Base-by-base conservation (phyloP, 2,888 invertebrate genomes). In the Drymonia ruficornis region DNA sequence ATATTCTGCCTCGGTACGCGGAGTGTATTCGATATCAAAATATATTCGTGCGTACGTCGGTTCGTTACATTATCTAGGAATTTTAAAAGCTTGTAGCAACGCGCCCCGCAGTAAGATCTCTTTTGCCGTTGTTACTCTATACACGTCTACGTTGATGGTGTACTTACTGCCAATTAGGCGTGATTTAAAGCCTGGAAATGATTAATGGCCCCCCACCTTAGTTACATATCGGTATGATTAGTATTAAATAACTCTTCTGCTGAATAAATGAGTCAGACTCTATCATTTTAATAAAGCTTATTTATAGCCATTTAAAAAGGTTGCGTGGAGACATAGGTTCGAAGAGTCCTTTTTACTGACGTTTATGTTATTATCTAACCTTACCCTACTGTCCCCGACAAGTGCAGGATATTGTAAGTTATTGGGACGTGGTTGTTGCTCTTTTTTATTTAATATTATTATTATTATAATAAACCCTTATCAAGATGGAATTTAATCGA, bases 1-100 rank as follows among this genome's bases (percentile, higher is more conserved):
- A 78, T 82, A 82, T 76, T 70, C 71, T 72, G 76, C 66, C 78
- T 80, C 77, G 70, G 76, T 76, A 72, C 74, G 63, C 56, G 48
- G 63, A 65, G 47, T 69, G 59, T 61, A 69, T 71, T 71, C 67
- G 56, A 68, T 69, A 73, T 71, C 68, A 63, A 62, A 76, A 72
- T 80, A 63, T 66, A 75, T 72, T 69, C 63, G 72, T 76, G 73
- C 78, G 77, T 81, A 79, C 74, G 47, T 55, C 43, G 45, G 74
- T 80, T 78, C 80, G 85, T 83, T 86, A 86, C 84, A 86, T 89
- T 89, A 89, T 89, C 84, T 83, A 69, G 89, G 90, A 90, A 91
- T 91, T 89, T 90, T 90, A 90, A 91, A 92, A 91, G 91, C 89
- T 81, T 81, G 70, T 79, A 80, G 71, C 75, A 70, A 73, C 66